phyloP scores from a whole-genome alignment of 1,140 invertebrate genomes.

The Ceratosolen solmsi region DNA sequence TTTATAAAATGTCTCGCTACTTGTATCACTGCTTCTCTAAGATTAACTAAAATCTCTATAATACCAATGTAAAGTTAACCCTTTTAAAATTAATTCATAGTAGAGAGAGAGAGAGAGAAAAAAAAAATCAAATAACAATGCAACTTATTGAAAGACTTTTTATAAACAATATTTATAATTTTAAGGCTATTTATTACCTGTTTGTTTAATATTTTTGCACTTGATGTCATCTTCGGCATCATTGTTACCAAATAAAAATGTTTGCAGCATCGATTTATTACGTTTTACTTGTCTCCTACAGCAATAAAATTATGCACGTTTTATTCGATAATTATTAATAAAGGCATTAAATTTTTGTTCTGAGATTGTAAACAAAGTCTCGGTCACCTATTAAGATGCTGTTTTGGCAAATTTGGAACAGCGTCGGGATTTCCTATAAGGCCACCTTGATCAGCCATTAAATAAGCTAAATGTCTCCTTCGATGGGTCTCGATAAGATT shows the following conservation, averaged over 20 bases:
- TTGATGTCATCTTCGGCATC: constrained; percentile 88
- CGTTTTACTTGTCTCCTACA: constrained; percentile 88
- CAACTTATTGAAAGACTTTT: no score
- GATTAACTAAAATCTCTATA: constrained; percentile 93
- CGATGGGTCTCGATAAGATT: constrained; percentile 92
- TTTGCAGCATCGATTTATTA: constrained; percentile 91
- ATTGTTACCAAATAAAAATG: constrained; percentile 88
- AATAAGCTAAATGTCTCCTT: constrained; percentile 91
- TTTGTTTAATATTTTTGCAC: constrained; percentile 97
- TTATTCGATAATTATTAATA: neutral
- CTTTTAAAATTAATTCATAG: no score
- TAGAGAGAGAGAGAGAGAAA: no score
- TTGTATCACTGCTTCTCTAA: constrained; percentile 94
- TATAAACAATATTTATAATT: no score
- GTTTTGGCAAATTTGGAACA: constrained; percentile 92
- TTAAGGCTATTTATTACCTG: constrained; percentile 78
- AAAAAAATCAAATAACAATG: no score
- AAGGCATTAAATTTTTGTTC: neutral
- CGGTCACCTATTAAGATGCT: constrained; percentile 81
- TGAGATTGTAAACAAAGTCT: constrained; percentile 18
- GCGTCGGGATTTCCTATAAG: constrained; percentile 92
- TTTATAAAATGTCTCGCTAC: constrained; percentile 92
- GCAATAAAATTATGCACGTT: neutral
- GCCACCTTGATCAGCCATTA: constrained; percentile 97
- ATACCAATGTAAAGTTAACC: no score